A percentile compares a stretch with the other conserved stretches of the same genome.
These are phyloP conservation scores for Tribolium madens DNA, from an alignment of 1,140 invertebrate species.

Conservation along the genomic window DNA sequence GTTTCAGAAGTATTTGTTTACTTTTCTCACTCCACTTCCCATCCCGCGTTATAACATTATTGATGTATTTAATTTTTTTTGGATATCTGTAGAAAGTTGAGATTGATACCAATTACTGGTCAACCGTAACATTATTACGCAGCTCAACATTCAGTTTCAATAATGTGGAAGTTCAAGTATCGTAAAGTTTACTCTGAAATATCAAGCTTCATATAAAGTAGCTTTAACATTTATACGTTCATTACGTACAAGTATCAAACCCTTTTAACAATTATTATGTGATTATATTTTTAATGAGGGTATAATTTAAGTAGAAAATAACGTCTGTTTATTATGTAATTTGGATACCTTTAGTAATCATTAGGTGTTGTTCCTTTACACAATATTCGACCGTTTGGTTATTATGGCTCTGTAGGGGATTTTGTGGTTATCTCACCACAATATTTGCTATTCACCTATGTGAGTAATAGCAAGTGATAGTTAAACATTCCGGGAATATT, in stretches of 20 bases:
- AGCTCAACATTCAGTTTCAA: background rate
- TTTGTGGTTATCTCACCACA: background rate
- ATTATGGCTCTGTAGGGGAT: background rate
- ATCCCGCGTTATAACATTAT: too few relatives aligned
- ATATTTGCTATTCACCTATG: conserved; percentile 18
- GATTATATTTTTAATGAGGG: background rate
- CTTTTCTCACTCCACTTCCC: too few relatives aligned
- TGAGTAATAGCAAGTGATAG: conserved; percentile 11
- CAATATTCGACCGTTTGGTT: conserved; percentile 11
- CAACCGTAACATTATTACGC: background rate
- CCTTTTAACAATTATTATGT: background rate
- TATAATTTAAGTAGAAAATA: background rate
- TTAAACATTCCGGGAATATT: background rate
- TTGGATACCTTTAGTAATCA: conserved; percentile 5
- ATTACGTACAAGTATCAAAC: background rate
- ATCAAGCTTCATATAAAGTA: background rate
- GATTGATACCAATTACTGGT: background rate
- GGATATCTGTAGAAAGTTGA: background rate
- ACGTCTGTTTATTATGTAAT: background rate
- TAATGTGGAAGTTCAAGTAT: background rate
- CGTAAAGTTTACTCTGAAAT: background rate
- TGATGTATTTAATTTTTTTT: too few relatives aligned
- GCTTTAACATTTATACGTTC: background rate
- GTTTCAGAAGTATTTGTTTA: too few relatives aligned
- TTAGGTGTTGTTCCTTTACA: background rate